Evolutionary conservation across 2,113 vertebrate species (phyloP).

Genomic region (Syrmaticus mikado): DNA sequence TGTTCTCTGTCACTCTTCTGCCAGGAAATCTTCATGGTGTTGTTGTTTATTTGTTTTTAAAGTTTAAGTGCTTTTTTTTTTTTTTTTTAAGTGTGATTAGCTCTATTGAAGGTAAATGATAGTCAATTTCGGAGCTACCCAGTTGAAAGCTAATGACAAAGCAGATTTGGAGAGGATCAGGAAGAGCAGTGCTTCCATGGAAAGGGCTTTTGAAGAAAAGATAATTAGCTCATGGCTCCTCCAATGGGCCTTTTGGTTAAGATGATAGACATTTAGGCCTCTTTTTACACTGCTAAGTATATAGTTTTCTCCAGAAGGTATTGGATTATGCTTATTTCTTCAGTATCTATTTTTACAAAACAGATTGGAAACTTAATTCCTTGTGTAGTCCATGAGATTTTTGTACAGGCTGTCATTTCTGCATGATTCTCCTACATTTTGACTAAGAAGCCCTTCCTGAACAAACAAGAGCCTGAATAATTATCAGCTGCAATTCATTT

Average conservation of each 20-base stretch:
- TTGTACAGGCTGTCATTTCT: not conserved
- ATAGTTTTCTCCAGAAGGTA: not conserved
- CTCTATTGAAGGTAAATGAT: not conserved
- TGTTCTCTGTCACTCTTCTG: not conserved
- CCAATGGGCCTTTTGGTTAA: rapidly evolving
- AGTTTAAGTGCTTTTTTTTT: not conserved
- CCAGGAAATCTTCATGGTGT: not conserved
- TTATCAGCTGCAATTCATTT: not conserved
- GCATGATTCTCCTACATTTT: not conserved
- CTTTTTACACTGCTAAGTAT: not conserved
- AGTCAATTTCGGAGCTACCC: not conserved
- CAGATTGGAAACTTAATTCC: not conserved
- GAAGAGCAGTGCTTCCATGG: not conserved
- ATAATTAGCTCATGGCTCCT: not conserved
- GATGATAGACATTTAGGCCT: not conserved
- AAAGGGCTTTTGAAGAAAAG: not conserved
- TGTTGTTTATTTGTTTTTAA: not conserved
- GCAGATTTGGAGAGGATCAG: not conserved
- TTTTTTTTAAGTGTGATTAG: not conserved
- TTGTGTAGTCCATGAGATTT: not conserved
- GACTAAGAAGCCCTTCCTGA: not conserved
- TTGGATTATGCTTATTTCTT: not conserved
- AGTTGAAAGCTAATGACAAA: not conserved
- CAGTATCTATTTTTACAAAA: not conserved
- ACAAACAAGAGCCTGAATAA: not conserved